Base-by-base conservation (phyloP, 2,113 vertebrate species). In the Channa maculata region DNA sequence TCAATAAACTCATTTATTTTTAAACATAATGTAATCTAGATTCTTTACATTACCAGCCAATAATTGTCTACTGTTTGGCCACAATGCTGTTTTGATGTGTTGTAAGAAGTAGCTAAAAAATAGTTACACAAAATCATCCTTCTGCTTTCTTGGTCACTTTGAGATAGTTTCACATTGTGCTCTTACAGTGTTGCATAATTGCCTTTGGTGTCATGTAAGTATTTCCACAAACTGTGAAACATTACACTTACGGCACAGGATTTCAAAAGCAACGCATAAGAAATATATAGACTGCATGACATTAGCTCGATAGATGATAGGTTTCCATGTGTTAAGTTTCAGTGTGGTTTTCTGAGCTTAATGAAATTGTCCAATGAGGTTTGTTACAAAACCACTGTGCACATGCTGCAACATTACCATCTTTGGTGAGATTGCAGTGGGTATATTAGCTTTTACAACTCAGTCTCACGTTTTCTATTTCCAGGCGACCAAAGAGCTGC, bases 111-210 rank as follows among this genome's bases (percentile, higher is more conserved):
- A 38, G 3, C 34, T 7, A 12, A 12, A 50, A n/a, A 10, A 3
- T 5, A 41, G 4, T 7, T 44, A n/a, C 39, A 15, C 11, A 33
- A 53, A 24, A 48, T 14, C n/a, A 12, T 67, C 13, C 75, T 88
- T 87, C 82, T 65, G 3, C 13, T 75, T 79, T 71, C 2, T 43
- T 4, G 13, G 8, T 13, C 24, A 6, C 70, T 64, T 79, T 72
- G 59, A 72, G n/a, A 75, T 3, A 11, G 2, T 71, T 70, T n/a
- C 69, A 34, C 15, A 13, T 1, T 52, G 11, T 57, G 13, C 12
- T 54, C 58, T 15, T 8, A 34, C 46, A 52, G 6, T 33, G 41
- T 86, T 79, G 53, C 81, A 81, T 65, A 83, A 79, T 24, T 68
- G 3, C 8, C 12, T 6, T 67, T 60, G 73, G 52, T 72, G 58